Base-by-base conservation (phyloP, 2,113 vertebrate species). In the Odocoileus virginianus region DNA sequence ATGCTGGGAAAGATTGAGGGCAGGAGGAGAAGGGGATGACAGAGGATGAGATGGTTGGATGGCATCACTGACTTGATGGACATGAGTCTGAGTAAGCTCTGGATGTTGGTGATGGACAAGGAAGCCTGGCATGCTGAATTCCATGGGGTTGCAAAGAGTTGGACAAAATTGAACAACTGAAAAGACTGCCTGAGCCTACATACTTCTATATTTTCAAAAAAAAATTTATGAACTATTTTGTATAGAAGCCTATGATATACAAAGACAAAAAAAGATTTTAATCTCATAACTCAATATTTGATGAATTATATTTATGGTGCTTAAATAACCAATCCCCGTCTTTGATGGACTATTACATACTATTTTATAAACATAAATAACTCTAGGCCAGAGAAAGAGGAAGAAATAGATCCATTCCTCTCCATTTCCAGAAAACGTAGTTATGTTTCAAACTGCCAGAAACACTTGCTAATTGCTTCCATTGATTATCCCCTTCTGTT, bases 371-470 rank as follows among this genome's bases (percentile, higher is more conserved):
- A n/a, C 16, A 54, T 89, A 94, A 47, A 96, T 93, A 94, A 95
- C 71, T 95, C 14, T 9, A 97, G 23, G n/a, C 28, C 87, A 98
- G 87, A 96, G 94, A 89, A 98, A 98, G 19, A 95, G 95, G 98
- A 97, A 98, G 67, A 76, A 88, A 95, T 54, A 91, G 82, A 98
- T 98, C 92, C 94, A 98, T 98, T 98, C 95, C 1, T 94, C 93
- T 97, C 82, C 57, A 97, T 40, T 98, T 98, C 84, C 97, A 98
- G 97, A 97, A 98, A 98, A 82, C 87, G 64, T 98, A 98, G 55
- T 28, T 97, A 97, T 82, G 97, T 95, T 98, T 98, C 82, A 98
- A 96, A 92, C 92, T 98, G 88, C 91, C 86, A 97, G 97, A 97
- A 98, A 58, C 61, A 94, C 58, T 96, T 97, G 81, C 96, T 98